A percentile compares a stretch with the other conserved stretches of the same genome.
phyloP scores from a whole-genome alignment of 2,888 invertebrate genomes.

The Blastobasis lacticolella region DNA sequence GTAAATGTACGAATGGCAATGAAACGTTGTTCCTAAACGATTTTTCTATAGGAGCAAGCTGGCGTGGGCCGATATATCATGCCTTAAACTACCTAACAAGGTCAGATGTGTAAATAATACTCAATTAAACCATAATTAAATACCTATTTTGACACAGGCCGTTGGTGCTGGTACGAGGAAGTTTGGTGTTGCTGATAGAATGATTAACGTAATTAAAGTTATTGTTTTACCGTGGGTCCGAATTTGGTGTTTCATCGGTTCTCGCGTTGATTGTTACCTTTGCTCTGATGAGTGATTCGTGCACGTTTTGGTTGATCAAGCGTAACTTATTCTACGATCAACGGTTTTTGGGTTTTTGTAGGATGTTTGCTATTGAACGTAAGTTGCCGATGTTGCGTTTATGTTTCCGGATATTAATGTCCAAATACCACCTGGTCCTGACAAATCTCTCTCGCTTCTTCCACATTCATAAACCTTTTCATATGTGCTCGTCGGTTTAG shows the following conservation, averaged over 20 bases:
- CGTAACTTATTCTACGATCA: too few relatives aligned
- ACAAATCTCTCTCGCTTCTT: too few relatives aligned
- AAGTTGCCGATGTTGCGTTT: too few relatives aligned
- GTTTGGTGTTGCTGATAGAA: neutral
- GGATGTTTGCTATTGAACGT: too few relatives aligned
- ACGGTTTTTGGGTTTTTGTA: too few relatives aligned
- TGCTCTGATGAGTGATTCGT: too few relatives aligned
- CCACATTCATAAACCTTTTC: too few relatives aligned
- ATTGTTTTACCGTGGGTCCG: neutral
- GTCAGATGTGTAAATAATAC: constrained; percentile 1
- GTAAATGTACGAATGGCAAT: constrained; percentile 1
- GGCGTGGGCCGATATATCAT: constrained; percentile 9
- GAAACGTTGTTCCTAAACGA: constrained; percentile 2
- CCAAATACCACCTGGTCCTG: too few relatives aligned
- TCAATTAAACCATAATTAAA: constrained; percentile 11
- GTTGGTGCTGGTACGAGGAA: neutral
- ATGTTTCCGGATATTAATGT: too few relatives aligned
- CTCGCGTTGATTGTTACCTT: neutral
- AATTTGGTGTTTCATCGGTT: neutral
- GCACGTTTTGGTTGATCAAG: too few relatives aligned
- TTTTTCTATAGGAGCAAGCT: constrained; percentile 3
- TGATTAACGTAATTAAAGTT: neutral
- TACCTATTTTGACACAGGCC: constrained; percentile 21
- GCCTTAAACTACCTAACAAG: constrained; percentile 10
- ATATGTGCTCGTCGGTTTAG: too few relatives aligned